Conservation (phyloP, 2,113 vertebrate species). For the Microcebus tavaratra region DNA sequence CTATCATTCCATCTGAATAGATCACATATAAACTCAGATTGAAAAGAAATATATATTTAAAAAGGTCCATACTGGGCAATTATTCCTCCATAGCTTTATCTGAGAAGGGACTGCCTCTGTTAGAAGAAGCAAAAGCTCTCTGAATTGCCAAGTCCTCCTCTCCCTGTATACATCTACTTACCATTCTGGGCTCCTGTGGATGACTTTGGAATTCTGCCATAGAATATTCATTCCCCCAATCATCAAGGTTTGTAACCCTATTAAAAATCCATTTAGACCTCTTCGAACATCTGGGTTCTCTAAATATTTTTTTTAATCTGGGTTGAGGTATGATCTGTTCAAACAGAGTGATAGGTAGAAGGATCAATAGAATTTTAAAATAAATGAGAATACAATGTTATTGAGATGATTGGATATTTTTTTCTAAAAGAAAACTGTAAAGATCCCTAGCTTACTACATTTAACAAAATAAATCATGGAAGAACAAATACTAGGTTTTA, state of each 20-base stretch:
- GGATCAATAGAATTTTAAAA: neutral
- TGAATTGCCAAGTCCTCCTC: neutral
- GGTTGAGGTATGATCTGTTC: neutral
- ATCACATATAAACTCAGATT: neutral
- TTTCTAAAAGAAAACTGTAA: neutral
- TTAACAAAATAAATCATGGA: slow-evolving; percentile 16
- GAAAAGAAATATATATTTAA: neutral
- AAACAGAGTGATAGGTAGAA: neutral
- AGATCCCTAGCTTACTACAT: neutral
- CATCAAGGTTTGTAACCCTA: neutral
- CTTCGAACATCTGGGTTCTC: neutral
- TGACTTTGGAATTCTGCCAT: neutral
- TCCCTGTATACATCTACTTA: neutral
- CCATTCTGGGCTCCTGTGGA: neutral
- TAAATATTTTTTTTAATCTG: neutral
- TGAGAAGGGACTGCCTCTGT: neutral
- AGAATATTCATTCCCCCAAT: neutral
- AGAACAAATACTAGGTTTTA: neutral
- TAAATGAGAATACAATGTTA: neutral
- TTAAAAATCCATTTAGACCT: neutral
- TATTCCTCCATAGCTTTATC: neutral
- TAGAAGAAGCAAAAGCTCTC: neutral
- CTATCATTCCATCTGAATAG: neutral
- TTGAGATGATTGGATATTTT: neutral
- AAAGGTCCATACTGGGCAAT: neutral